Evolutionary conservation across 1,140 invertebrate genomes (phyloP).

Genomic region (Bombus consobrinus): DNA sequence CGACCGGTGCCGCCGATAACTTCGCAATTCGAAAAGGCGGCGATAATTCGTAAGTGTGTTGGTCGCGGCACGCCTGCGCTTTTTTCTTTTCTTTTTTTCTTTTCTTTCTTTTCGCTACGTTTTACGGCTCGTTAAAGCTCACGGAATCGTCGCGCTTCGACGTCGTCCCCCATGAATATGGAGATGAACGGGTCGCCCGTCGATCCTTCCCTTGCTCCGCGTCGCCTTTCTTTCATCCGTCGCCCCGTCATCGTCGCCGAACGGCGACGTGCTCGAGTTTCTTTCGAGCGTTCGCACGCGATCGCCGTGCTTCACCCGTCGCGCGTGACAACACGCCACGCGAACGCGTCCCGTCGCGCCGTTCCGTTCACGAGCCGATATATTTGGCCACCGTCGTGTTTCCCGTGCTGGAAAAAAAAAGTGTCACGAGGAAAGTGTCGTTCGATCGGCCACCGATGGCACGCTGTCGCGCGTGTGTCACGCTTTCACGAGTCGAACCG

Average conservation of each 20-base stretch:
- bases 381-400: not conserved
- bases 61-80: constrained; percentile 17
- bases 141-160: constrained; percentile 32
- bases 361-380: not conserved
- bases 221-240: too few species aligned
- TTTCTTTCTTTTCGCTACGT: not conserved
- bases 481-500: constrained; percentile 38
- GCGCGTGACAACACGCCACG: constrained; percentile 17
- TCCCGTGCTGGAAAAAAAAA: constrained; percentile 15
- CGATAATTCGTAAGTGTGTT: constrained; percentile 23
- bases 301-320: not conserved
- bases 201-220: not conserved
- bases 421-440: constrained; percentile 43
- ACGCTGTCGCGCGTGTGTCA: constrained; percentile 33
- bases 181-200: constrained; percentile 31
- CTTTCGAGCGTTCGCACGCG: constrained; percentile 24
- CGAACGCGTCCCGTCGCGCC: not conserved
- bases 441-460: constrained; percentile 12
- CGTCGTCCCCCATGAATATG: constrained; percentile 39
- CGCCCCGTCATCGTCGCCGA: not conserved
- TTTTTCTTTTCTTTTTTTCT: not conserved
- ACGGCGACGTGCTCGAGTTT: constrained; percentile 2
- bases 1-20: not conserved
- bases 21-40: constrained; percentile 25
- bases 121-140: constrained; percentile 33